These are phyloP conservation scores for Tiphia femorata DNA, from an alignment of 2,888 invertebrate genomes.

Conservation along the genomic window DNA sequence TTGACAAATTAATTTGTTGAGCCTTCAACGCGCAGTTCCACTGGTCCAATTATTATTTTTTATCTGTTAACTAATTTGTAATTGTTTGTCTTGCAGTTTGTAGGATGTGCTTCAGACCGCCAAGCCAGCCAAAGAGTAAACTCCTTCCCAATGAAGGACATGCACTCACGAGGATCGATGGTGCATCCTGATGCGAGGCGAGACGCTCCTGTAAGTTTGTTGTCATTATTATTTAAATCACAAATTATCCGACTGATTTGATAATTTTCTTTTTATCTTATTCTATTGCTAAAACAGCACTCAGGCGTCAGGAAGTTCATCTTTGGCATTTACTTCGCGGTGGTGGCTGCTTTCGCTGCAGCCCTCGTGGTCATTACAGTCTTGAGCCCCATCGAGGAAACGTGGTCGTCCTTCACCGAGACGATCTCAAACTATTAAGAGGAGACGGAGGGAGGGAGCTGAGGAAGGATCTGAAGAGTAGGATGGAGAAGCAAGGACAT, in stretches of 20 bases:
- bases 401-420: constrained; percentile 69
- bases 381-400: constrained; percentile 80
- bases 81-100: constrained; percentile 73
- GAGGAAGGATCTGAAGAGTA: no score
- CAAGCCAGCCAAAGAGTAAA: constrained; percentile 81
- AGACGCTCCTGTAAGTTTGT: constrained; percentile 81
- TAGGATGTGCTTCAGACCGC: constrained; percentile 82
- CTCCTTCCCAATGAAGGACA: constrained; percentile 89
- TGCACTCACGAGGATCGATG: constrained; percentile 75
- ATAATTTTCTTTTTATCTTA: no score
- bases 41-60: not conserved
- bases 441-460: no score
- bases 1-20: not conserved
- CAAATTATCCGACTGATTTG: no score
- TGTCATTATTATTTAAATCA: no score
- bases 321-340: constrained; percentile 82
- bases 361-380: constrained; percentile 82
- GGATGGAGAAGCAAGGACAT: no score
- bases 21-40: not conserved
- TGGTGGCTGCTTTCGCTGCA: constrained; percentile 78
- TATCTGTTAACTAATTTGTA: not conserved
- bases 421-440: constrained; percentile 44
- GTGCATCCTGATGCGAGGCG: constrained; percentile 79
- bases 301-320: constrained; percentile 82
- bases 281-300: constrained; percentile 73